phyloP scores from a whole-genome alignment of 2,113 vertebrate genomes.

The Nymphicus hollandicus region DNA sequence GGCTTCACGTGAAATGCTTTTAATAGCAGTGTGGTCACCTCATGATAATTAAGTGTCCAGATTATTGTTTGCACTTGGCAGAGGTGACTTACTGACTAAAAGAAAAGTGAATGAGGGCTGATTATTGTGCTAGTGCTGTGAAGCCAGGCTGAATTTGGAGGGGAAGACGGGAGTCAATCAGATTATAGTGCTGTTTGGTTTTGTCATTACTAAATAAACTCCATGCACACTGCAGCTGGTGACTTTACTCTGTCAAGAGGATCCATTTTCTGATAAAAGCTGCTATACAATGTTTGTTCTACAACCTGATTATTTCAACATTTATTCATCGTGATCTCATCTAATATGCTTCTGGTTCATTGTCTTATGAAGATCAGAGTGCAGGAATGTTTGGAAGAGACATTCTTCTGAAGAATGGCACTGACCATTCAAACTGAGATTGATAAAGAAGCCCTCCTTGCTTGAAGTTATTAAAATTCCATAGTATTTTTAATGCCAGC shows the following conservation, averaged over 20 bases:
- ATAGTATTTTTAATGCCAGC: not conserved
- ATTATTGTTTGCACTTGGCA: not conserved
- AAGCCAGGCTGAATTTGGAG: not conserved
- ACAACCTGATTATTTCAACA: not conserved
- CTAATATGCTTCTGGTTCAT: not conserved
- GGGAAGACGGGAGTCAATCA: not conserved
- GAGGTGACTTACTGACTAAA: not conserved
- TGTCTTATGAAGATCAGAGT: not conserved
- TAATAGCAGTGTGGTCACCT: not conserved
- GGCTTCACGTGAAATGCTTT: not conserved
- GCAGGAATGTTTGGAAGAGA: not conserved
- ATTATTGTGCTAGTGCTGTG: not conserved
- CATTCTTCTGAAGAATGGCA: not conserved
- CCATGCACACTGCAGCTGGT: not conserved
- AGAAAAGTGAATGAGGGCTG: not conserved
- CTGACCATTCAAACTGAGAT: not conserved
- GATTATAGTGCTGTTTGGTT: not conserved
- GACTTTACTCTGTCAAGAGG: not conserved
- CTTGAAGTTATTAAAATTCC: not conserved
- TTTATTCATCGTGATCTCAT: not conserved
- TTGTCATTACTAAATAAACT: not conserved
- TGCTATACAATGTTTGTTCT: not conserved
- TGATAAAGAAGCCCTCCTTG: not conserved
- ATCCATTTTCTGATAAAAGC: not conserved
- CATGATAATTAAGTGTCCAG: not conserved